Evolutionary conservation across 2,888 invertebrate species (phyloP), one percentile per base, ranked within the genome.

Genomic region (Melieria crassipennis): DNA sequence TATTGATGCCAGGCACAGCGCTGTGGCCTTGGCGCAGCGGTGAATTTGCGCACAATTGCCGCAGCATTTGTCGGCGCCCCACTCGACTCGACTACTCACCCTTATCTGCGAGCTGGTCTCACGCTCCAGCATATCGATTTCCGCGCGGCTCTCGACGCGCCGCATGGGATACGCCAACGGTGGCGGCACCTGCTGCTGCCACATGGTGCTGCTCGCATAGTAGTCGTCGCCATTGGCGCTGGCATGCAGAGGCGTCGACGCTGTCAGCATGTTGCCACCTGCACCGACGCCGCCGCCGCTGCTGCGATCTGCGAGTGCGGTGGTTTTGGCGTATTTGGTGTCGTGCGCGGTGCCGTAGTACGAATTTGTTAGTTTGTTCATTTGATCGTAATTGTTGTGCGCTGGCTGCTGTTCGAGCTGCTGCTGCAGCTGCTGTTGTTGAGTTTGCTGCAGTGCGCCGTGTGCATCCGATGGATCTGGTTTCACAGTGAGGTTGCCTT

Each of bases 71-170:
- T 9, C 30, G 48, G 1, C 55, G 6, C 10, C 5, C 58, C 5
- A 5, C 13, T 13, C 13, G 10, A 58, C 58, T 1, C 42, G 2
- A 7, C 16, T 30, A 82, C 86, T 83, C 78, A 86, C 86, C 82
- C 85, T 79, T 72, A 87, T 86, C 76, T 86, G 86, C 10, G 82
- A 77, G 77, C 86, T 86, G 4, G 86, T 86, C 78, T 86, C 87
- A 67, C 85, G 83, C 76, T 87, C 86, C 63, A 87, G 74, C 76
- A 85, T 82, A 80, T 87, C 87, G 71, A 87, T 85, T 82, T 87
- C 87, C 64, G 84, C 85, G 47, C 87, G 83, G 75, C 87, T 87
- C 68, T 83, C 83, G 60, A 79, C 81, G 66, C 85, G 85, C 71
- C 85, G 78, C 71, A 86, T 77, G 63, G 84, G 83, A 79, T 82